Base-by-base conservation (phyloP, 2,797 vertebrate genomes). In the Typhlichthys subterraneus region DNA sequence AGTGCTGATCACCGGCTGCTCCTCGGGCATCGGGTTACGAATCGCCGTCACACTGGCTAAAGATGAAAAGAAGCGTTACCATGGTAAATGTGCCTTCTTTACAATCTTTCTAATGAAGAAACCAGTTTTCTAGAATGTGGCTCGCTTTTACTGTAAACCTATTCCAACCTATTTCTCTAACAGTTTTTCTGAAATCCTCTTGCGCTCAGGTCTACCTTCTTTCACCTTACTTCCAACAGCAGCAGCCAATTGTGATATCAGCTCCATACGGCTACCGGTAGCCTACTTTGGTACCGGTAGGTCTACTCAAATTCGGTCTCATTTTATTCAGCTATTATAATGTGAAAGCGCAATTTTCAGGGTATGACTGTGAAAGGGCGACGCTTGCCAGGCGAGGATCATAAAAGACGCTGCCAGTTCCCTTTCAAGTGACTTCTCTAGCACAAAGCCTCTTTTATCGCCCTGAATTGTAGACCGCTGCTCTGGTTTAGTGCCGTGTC, bases 1-100 rank as follows among this genome's bases (percentile, higher is more conserved):
- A 4, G 95, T 98, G 57, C 90, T 98, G 58, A 90, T 98, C 90
- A 97, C 96, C 13, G 96, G 96, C 84, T 98, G 96, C 80, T 98
- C 96, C 61, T 97, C 96, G 0, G 96, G 96, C 73, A 96, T 98
- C 66, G 96, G 96, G 72, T 89, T 98, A 67, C 91, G 93, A 68
- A 92, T 98, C 49, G 96, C 96, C 1, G 93, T 93, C 67, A 92
- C 90, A 68, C 89, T 98, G 89, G 96, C 96, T 48, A 92, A 71
- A 65, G 96, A 98, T 87, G 94, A 94, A 60, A 88, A 85, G 82
- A 91, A 91, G 79, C 94, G 95, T 65, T 98, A 94, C 89, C 92
- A 94, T 76, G 96, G 96, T 98, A 92, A 95, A 91, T 84, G 59
- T 66, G 69, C 82, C 76, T 85, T 84, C 75, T 85, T 88, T 73